A percentile compares a stretch with the other conserved stretches of the same genome.
Conservation (phyloP, 2,888 invertebrate species). For the Phytoseiulus persimilis region DNA sequence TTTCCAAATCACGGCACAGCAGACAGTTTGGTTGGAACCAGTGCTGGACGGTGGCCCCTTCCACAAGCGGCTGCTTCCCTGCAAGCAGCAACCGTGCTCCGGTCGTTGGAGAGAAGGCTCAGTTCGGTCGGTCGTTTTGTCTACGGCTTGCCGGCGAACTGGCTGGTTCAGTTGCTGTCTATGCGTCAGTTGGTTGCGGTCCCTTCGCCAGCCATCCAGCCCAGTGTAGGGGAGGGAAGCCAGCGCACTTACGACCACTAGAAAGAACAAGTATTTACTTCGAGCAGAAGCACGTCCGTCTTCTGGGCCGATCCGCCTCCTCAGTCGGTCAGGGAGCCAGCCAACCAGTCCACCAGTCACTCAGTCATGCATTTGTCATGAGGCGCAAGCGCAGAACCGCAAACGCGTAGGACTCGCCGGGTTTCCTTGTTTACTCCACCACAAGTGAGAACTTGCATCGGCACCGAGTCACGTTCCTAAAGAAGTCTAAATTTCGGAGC, state of each 20-base stretch:
- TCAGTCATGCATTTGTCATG: too few species aligned
- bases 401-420: too few species aligned
- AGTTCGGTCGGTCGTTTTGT: not conserved
- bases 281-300: not conserved
- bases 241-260: not conserved
- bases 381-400: too few species aligned
- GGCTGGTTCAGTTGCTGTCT: not conserved
- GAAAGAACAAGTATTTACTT: not conserved
- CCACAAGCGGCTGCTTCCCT: not conserved
- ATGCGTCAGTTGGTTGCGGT: not conserved
- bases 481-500: too few species aligned
- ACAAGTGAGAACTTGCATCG: too few species aligned
- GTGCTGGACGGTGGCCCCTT: not conserved
- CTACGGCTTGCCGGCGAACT: not conserved
- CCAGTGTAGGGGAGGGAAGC: conserved; percentile 5
- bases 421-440: too few species aligned
- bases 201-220: not conserved
- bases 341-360: not conserved
- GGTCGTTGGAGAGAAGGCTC: not conserved
- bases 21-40: not conserved
- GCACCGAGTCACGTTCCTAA: too few species aligned
- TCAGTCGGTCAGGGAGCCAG: not conserved
- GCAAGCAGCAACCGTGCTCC: not conserved
- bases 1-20: not conserved
- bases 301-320: conserved; percentile 5